Conservation (phyloP, 2,797 vertebrate species). For the Astyanax mexicanus region DNA sequence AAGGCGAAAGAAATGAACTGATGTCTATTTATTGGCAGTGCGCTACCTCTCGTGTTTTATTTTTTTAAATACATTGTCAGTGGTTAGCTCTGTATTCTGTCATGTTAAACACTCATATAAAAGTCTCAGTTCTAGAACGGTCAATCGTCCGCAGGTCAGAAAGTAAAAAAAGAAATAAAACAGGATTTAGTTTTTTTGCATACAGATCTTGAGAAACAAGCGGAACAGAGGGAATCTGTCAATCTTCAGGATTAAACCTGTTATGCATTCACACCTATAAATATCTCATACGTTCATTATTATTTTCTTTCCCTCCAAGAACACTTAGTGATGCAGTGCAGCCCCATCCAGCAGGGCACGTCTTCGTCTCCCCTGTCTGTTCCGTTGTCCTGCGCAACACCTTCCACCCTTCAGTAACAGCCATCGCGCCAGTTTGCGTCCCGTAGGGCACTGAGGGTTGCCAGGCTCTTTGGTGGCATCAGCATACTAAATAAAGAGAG, state of each 20-base stretch:
- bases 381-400: constrained; percentile 15
- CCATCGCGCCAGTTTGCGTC: constrained; percentile 91
- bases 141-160: neutral
- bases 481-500: constrained; percentile 80
- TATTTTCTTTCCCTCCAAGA: constrained; percentile 58
- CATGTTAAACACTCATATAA: neutral
- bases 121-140: neutral
- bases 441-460: constrained; percentile 88
- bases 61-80: neutral
- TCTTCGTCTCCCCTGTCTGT: neutral
- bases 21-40: neutral
- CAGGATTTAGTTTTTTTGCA: constrained; percentile 31
- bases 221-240: constrained; percentile 25
- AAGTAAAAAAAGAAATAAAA: neutral
- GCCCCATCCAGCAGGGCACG: constrained; percentile 88
- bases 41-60: neutral
- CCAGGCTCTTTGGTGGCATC: constrained; percentile 90
- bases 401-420: constrained; percentile 84
- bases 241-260: constrained; percentile 52
- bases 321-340: constrained; percentile 63
- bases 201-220: constrained; percentile 5
- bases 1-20: neutral
- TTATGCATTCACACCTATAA: neutral
- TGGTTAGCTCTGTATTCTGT: neutral
- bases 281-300: neutral